Base-by-base conservation (phyloP, 2,113 vertebrate species). In the Blennius ocellaris region DNA sequence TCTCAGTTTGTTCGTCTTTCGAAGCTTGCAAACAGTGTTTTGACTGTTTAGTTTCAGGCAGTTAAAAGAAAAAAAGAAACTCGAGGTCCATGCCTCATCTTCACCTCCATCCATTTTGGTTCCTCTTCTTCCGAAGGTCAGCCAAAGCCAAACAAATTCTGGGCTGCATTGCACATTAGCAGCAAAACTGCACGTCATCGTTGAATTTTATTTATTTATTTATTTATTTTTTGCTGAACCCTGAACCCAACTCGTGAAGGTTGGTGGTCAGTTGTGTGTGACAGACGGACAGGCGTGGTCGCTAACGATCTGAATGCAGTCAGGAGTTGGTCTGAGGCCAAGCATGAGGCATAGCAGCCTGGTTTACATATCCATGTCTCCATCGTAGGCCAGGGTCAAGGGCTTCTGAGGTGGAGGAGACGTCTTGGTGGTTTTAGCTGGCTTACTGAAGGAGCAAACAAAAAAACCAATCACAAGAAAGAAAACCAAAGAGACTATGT, bases 331-430 rank as follows among this genome's bases (percentile, higher is more conserved):
- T 67, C 56, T 16, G 51, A 67, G 57, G 61, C 65, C 8, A 11
- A 61, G 67, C 8, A 14, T 73, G 81, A 80, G 75, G 80, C 85
- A 71, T 40, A 64, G 66, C 76, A 68, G 51, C 38, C 47, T 68
- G 70, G 80, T 96, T 93, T 93, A 99, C 98, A 99, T 99, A 82
- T 99, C 98, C 88, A 96, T 85, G 76, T 99, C 97, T 79, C 97
- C 96, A 5, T 99, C 97, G 0, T 99, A 99, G 77, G 96, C 97
- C 91, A 99, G 93, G 81, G 97, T 96, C 80, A 99, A 90, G 82
- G 96, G 96, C 90, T 99, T 99, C 93, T 98, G 97, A 12, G 96
- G 96, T 0, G 96, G 96, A 78, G 94, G 91, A 82, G 95, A 80
- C 61, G 93, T 95, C 86, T 95, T 95, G 73, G 94, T 94, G 76